Evolutionary conservation across 1,140 invertebrate species (phyloP), one percentile per base, ranked within the genome.

Genomic region (Drosophila triauraria): DNA sequence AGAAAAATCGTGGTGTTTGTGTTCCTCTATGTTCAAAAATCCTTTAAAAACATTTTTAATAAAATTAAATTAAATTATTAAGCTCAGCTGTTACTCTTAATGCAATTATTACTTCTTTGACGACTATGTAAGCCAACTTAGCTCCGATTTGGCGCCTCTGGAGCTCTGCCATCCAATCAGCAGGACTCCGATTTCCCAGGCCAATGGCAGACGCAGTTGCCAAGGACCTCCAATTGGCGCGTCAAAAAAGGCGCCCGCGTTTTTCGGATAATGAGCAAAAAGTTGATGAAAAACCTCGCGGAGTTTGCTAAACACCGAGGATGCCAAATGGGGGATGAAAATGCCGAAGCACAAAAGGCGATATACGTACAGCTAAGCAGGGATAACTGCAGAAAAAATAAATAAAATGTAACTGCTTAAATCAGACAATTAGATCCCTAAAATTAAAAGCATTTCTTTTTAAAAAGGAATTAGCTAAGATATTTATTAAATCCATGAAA

Each of bases 191-290:
- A 75, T 46, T 48, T 54, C 12, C 62, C 77, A 67, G 87, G 80
- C 84, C 84, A 87, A 87, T 87, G 47, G 85, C 77, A 80, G 72
- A 75, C 58, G 77, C 51, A 70, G 75, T 62, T 78, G 54, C 69
- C 84, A 87, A 88, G 77, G 82, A 69, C 76, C 75, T 79, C 77
- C 77, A 77, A 87, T 88, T 87, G 84, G 84, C 65, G 75, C 58
- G 65, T 83, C 82, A 75, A 86, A 82, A 86, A 78, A 72, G 82
- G 57, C 78, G 80, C 48, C 62, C 80, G 83, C 76, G 76, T 78
- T 87, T 86, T 87, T 70, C 51, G 59, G 84, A 47, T 87, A 87
- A 87, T 87, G 84, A 87, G 85, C 79, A 87, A 88, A 87, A 86
- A 86, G 44, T 75, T 72, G 69, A 72, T 71, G 69, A 72, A 72